These are phyloP conservation scores for Drosophila aff. DNA, from an alignment of 1,140 invertebrate species.

Conservation along the genomic window DNA sequence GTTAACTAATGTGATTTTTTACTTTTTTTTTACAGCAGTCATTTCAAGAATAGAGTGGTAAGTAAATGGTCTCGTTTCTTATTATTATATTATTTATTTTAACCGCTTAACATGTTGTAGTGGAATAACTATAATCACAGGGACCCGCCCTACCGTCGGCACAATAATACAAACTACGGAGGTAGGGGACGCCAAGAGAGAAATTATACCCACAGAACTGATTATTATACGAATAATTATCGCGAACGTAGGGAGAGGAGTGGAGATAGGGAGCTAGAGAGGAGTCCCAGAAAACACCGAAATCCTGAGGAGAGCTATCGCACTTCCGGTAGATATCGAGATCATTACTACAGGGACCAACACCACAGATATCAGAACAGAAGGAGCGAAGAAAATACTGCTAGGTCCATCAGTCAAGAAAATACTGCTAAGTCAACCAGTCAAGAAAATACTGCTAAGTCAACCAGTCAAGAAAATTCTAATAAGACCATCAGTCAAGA, in stretches of 20 bases:
- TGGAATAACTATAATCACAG: conserved; percentile 21
- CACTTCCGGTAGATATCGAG: conserved; percentile 3
- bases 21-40: conserved; percentile 45
- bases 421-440: background rate
- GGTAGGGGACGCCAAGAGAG: conserved; percentile 30
- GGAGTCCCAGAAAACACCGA: background rate
- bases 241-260: conserved; percentile 5
- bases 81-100: too few relatives aligned
- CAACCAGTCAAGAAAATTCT: too few relatives aligned
- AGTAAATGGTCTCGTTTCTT: conserved; percentile 22
- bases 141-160: conserved; percentile 6
- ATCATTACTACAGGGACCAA: conserved; percentile 21
- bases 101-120: conserved; percentile 19
- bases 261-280: background rate
- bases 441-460: background rate
- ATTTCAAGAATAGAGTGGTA: conserved; percentile 38
- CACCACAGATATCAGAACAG: background rate
- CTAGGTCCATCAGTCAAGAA: background rate
- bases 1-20: conserved; percentile 17
- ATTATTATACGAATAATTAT: conserved; percentile 12
- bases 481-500: background rate
- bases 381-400: background rate
- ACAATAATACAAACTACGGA: conserved; percentile 15
- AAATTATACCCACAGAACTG: conserved; percentile 24
- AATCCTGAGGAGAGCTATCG: background rate